Percentiles rank a stretch among this genome's conserved stretches.
Conservation (phyloP, 1,140 invertebrate species). For the Melanaphis sacchari region DNA sequence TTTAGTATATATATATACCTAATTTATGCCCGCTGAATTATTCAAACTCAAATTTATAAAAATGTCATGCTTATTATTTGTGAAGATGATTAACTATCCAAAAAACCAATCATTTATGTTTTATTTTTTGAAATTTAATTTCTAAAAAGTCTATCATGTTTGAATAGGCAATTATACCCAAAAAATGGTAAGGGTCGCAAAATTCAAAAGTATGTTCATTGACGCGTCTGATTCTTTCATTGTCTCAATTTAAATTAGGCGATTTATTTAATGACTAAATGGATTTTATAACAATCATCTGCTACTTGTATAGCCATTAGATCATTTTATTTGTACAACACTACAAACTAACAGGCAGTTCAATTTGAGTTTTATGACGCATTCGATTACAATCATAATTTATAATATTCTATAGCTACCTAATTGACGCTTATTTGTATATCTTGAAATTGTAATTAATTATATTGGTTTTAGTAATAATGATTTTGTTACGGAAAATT, state of each 20-base stretch:
- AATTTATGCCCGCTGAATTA: too few relatives aligned
- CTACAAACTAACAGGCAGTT: neutral
- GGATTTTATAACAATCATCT: neutral
- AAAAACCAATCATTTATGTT: neutral
- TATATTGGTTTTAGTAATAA: neutral
- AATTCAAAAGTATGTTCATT: neutral
- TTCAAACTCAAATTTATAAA: too few relatives aligned
- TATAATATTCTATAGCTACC: neutral
- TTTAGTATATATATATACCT: too few relatives aligned
- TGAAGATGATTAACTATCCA: neutral
- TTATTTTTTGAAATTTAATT: too few relatives aligned
- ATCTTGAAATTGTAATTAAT: neutral
- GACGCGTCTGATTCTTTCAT: neutral
- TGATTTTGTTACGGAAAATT: neutral
- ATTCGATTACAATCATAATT: neutral
- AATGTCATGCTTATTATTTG: too few relatives aligned
- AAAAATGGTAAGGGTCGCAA: neutral
- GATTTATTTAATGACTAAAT: neutral
- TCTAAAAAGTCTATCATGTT: too few relatives aligned
- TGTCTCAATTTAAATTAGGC: neutral
- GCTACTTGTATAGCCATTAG: neutral
- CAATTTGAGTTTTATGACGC: neutral
- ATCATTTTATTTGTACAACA: neutral
- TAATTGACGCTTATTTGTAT: constrained; percentile 10
- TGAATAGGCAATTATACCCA: too few relatives aligned